These are phyloP conservation scores for Ashinkailepas kermadecensis DNA, from an alignment of 2,888 invertebrate genomes.

Conservation along the genomic window DNA sequence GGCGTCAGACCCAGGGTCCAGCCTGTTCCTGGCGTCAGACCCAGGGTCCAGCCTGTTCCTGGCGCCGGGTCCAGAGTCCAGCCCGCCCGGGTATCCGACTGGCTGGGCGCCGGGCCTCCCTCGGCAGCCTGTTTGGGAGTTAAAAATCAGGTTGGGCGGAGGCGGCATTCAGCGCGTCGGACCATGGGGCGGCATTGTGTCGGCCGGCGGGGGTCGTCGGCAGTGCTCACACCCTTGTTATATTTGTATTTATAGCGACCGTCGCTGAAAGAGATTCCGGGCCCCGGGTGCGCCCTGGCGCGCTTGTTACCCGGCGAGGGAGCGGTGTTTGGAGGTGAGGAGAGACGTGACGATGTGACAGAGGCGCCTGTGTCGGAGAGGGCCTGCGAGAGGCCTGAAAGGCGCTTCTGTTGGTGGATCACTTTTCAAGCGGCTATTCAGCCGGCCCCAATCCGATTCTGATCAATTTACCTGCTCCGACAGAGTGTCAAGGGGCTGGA, in stretches of 20 bases:
- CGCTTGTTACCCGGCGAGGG: neutral
- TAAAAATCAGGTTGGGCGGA: neutral
- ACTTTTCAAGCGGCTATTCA: constrained; percentile 1
- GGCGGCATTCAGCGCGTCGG: neutral
- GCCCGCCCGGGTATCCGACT: no score
- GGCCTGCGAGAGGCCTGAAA: neutral
- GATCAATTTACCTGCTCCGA: neutral
- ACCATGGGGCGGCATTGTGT: neutral
- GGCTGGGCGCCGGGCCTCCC: no score
- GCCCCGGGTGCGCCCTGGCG: neutral
- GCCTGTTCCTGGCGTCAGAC: no score
- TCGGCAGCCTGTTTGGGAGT: constrained; percentile 1
- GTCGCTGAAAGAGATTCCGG: neutral
- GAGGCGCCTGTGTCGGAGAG: neutral
- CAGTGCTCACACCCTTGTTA: constrained; percentile 15
- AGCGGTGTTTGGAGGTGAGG: neutral
- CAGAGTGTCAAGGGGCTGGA: neutral
- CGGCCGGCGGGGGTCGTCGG: neutral
- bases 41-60: no score
- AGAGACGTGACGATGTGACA: neutral
- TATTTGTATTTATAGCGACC: constrained; percentile 6
- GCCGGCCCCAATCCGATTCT: neutral
- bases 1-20: no score
- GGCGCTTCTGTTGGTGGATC: neutral
- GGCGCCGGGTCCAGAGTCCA: no score